Percentiles rank a stretch among this genome's conserved stretches.
Evolutionary conservation across 2,113 vertebrate species (phyloP).

Genomic region (Zosterops borbonicus): DNA sequence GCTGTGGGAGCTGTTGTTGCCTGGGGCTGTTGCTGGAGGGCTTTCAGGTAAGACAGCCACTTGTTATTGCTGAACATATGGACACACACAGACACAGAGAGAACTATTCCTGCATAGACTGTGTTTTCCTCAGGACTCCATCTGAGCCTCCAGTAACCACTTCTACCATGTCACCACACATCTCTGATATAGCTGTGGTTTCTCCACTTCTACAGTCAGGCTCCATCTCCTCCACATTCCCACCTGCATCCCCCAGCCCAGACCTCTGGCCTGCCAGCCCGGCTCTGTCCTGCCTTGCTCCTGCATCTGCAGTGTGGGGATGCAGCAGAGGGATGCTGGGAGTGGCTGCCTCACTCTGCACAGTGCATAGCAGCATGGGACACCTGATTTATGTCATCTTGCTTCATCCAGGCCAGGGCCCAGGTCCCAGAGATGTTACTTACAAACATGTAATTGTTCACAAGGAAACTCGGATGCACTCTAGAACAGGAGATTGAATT

Average conservation of each 20-base stretch:
- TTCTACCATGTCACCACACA: fast-evolving
- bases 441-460: neutral
- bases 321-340: neutral
- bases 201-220: neutral
- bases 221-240: neutral
- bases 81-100: neutral
- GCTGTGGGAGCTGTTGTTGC: neutral
- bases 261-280: neutral
- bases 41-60: neutral
- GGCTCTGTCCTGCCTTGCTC: neutral
- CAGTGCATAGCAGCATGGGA: fast-evolving
- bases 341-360: neutral
- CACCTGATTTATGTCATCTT: neutral
- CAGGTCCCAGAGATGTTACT: neutral
- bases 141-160: neutral
- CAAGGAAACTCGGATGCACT: neutral
- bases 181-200: neutral
- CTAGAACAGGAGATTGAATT: neutral
- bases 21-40: neutral
- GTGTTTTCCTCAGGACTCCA: neutral
- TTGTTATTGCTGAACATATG: neutral
- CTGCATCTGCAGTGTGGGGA: neutral
- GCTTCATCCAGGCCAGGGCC: neutral
- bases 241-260: neutral
- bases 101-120: neutral